Base-by-base conservation (phyloP, 1,140 invertebrate genomes). In the Rhizoglyphus robini region DNA sequence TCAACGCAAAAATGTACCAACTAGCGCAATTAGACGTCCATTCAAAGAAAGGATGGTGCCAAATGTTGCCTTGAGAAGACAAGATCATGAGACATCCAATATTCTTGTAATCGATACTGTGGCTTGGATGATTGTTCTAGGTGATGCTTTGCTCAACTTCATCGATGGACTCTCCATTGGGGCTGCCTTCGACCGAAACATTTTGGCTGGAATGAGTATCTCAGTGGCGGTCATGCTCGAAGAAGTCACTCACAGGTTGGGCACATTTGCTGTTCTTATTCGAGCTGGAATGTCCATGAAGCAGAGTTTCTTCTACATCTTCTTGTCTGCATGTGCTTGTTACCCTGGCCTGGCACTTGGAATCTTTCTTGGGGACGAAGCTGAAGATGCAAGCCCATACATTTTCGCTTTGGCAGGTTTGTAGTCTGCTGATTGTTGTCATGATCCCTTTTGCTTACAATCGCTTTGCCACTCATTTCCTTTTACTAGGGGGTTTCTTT, bases 241-340 rank as follows among this genome's bases (percentile, higher is more conserved):
- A 72, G 83, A 85, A 71, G 76, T 85, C 41, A 83, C 84, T 23
- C 84, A 86, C 73, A 83, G 85, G 73, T 71, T 85, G 58, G 86
- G 88, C 54, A 84, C 86, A 72, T 84, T 86, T 74, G 84, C 84
- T 4, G 83, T 86, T 62, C 75, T 86, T n/a, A 75, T 86, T 23
- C 82, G 81, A 71, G 77, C 84, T 48, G 84, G 84, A 11, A 83
- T 86, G 83, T 77, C 78, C 3, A 76, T 84, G 59, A 78, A 78
- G 66, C 81, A 83, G 72, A 84, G 84, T 1, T 70, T 86, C 20
- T 65, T 81, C 34, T 85, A 82, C 74, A 86, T 86, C 72, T 82
- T 83, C 66, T 72, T 86, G 20, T 83, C 82, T 4, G 83, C 84
- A 0, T 79, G 80, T 62, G 80, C 80, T 34, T 85, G 83, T 71